phyloP scores from a whole-genome alignment of 2,797 vertebrate genomes.

The Muscicapa striata region DNA sequence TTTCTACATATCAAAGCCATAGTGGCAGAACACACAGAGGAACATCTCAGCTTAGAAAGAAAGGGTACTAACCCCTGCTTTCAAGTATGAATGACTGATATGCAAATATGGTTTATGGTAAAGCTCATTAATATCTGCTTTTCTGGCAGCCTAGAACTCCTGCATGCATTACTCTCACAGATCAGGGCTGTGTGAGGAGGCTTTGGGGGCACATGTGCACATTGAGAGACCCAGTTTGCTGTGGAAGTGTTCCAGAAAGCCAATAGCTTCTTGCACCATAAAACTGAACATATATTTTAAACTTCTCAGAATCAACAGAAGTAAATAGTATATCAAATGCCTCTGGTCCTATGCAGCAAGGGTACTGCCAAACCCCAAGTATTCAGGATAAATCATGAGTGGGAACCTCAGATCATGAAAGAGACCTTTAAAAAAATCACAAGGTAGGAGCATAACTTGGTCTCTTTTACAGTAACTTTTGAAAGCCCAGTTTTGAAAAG shows the following conservation, averaged over 20 bases:
- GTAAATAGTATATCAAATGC: slow-evolving; percentile 15
- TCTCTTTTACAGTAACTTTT: neutral
- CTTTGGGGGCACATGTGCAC: neutral
- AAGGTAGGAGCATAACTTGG: neutral
- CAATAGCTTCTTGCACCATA: neutral
- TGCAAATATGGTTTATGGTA: slow-evolving; percentile 46
- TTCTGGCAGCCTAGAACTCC: slow-evolving; percentile 5
- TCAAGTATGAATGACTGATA: slow-evolving; percentile 51
- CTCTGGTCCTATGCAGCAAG: neutral
- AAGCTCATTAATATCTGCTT: neutral
- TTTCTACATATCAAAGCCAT: neutral
- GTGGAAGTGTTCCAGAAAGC: slow-evolving; percentile 51
- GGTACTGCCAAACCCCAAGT: slow-evolving; percentile 48
- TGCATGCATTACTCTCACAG: neutral
- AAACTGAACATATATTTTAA: slow-evolving; percentile 32
- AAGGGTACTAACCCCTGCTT: slow-evolving; percentile 50
- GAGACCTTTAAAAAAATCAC: slow-evolving; percentile 27
- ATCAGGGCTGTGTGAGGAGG: neutral
- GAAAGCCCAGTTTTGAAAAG: neutral
- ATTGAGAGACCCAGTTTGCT: neutral
- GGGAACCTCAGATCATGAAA: slow-evolving; percentile 24
- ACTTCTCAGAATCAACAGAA: slow-evolving; percentile 6
- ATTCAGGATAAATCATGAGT: slow-evolving; percentile 31
- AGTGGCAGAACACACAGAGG: neutral
- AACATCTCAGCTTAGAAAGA: neutral